Evolutionary conservation across 2,888 invertebrate genomes (phyloP), one percentile per base, ranked within the genome.

Genomic region (Nasonovia ribisnigri): DNA sequence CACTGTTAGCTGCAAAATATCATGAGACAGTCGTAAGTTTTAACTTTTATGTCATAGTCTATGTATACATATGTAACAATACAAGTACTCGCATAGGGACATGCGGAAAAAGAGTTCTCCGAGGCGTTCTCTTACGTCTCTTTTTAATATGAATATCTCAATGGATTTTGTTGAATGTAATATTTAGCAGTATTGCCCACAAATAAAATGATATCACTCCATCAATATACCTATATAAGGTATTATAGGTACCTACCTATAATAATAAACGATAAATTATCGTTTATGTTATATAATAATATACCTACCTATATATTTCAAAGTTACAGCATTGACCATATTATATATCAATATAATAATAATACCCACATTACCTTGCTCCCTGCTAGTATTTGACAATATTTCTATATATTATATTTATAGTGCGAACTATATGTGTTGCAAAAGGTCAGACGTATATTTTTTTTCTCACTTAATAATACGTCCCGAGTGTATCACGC

Each of bases 391-490:
- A 57, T 88, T 11, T 77, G 20, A 77, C 77, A 36, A 77, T 77
- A 77, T 20, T 36, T 36, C 36, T 77, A 20, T n/a, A n/a, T 42
- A 84, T 42, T 42, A 24, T 36, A 13, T 36, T 48, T 90, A 36
- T 43, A 24, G 43, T 43, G 77, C 8, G 43, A 48, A 91, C 54
- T 54, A 54, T 54, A 77, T 77, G 43, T 54, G 43, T 43, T 57
- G 54, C 54, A 86, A 91, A 84, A 91, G 91, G 84, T 57, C 86
- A 84, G 51, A 84, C 51, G 51, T 54, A 57, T 67, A 57, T 67
- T 86, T 91, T 90, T 84, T 86, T 84, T 43, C 86, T 91, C 84
- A 36, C n/a, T 84, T 6, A 91, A 77, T 77, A 48, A 84, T 84
- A 91, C 20, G 36, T 57, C 8, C 11, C 0, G 29, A 26, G 26